A percentile compares a stretch with the other conserved stretches of the same genome.
These are phyloP conservation scores for Empidonax alnorum DNA, from an alignment of 2,113 vertebrate genomes.

Conservation along the genomic window DNA sequence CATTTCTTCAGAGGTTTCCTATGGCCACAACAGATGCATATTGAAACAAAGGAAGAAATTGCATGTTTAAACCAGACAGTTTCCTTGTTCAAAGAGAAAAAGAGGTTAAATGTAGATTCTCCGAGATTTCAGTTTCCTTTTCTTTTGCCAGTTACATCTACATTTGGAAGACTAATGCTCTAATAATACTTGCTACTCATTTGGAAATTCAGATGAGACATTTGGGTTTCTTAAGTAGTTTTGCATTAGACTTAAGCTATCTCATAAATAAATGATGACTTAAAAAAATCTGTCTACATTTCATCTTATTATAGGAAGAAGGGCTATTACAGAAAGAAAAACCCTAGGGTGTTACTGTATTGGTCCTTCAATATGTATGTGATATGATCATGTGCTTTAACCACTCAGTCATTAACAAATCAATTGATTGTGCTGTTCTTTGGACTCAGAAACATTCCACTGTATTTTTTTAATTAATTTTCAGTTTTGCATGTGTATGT, in stretches of 20 bases:
- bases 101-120: neutral
- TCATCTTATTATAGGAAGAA: conserved; percentile 48
- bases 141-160: neutral
- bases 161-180: conserved; percentile 60
- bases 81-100: neutral
- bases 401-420: neutral
- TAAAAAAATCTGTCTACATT: conserved; percentile 52
- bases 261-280: conserved; percentile 61
- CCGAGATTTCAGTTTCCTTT: conserved; percentile 18
- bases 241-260: conserved; percentile 61
- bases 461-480: neutral
- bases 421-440: neutral
- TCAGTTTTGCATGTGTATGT: neutral
- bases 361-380: neutral
- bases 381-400: conserved; percentile 6
- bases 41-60: neutral
- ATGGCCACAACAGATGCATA: neutral
- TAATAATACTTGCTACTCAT: conserved; percentile 57
- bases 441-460: neutral
- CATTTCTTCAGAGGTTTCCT: neutral
- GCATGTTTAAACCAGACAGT: neutral
- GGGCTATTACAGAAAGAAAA: conserved; percentile 35
- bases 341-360: conserved; percentile 4
- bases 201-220: conserved; percentile 64
- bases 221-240: conserved; percentile 59